Evolutionary conservation across 1,140 invertebrate species (phyloP).

Genomic region (Saccostrea glomerata): DNA sequence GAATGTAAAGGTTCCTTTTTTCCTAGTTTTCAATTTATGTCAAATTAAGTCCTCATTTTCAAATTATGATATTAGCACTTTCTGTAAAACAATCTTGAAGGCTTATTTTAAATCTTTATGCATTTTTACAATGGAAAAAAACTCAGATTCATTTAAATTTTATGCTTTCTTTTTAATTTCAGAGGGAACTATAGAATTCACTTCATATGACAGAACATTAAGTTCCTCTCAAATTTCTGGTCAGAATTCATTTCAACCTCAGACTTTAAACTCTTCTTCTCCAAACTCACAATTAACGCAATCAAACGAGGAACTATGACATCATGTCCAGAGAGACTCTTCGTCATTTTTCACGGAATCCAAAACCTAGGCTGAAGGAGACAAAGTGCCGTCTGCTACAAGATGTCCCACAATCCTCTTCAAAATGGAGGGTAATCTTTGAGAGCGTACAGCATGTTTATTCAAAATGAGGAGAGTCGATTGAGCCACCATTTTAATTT

Average conservation of each 20-base stretch:
- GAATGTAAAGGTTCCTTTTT: too few species aligned
- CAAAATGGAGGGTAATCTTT: not conserved
- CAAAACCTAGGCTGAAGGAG: not conserved
- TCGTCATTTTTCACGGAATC: not conserved
- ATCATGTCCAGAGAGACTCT: not conserved
- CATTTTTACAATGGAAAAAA: too few species aligned
- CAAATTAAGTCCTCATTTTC: too few species aligned
- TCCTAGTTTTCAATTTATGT: too few species aligned
- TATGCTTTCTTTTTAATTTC: constrained; percentile 53
- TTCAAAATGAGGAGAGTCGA: constrained; percentile 1
- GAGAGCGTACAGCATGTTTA: not conserved
- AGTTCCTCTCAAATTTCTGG: constrained; percentile 50
- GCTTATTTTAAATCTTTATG: too few species aligned
- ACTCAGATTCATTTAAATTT: not conserved
- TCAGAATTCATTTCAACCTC: constrained; percentile 35
- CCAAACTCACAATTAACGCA: constrained; percentile 33
- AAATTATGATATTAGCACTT: too few species aligned
- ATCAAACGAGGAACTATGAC: constrained; percentile 26
- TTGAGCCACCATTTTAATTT: constrained; percentile 22
- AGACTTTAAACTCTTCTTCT: constrained; percentile 12
- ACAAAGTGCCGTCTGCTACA: not conserved
- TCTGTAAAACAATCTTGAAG: too few species aligned
- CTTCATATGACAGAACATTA: constrained; percentile 58
- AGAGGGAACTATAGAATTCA: constrained; percentile 69
- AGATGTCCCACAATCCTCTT: not conserved